These are phyloP conservation scores for Macrosiphum euphorbiae DNA, from an alignment of 2,888 invertebrate genomes.

Conservation along the genomic window DNA sequence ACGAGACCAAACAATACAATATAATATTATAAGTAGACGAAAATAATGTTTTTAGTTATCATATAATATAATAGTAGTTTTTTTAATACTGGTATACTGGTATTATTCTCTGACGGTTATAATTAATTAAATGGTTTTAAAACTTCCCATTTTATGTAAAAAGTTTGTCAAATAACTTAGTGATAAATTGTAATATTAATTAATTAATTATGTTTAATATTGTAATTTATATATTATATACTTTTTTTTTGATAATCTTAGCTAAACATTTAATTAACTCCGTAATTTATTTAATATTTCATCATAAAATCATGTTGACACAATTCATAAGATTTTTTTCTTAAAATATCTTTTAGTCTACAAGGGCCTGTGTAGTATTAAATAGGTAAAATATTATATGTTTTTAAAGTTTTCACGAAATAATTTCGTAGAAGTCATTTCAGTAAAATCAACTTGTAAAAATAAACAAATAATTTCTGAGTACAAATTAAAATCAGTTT, in stretches of 20 bases:
- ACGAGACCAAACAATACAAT: neutral
- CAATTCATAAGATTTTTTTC: too few species aligned
- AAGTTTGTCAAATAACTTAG: conserved; percentile 2
- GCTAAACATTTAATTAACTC: neutral
- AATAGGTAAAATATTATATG: neutral
- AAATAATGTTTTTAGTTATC: neutral
- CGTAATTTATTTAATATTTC: neutral
- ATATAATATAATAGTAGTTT: neutral
- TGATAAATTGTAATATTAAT: neutral
- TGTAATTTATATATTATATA: too few species aligned
- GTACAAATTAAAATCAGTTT: neutral
- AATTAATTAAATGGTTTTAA: conserved; percentile 11
- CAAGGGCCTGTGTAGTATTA: neutral
- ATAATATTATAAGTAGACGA: neutral
- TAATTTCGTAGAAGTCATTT: neutral
- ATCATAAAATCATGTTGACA: neutral
- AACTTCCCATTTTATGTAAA: neutral
- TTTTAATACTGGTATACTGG: neutral
- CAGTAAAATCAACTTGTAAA: neutral
- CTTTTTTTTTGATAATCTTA: neutral
- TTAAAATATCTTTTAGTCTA: too few species aligned
- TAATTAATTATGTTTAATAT: neutral
- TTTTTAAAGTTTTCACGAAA: neutral
- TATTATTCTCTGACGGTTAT: neutral
- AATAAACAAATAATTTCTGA: neutral